phyloP scores from a whole-genome alignment of 2,888 invertebrate genomes.

The Drosophila gaucha region DNA sequence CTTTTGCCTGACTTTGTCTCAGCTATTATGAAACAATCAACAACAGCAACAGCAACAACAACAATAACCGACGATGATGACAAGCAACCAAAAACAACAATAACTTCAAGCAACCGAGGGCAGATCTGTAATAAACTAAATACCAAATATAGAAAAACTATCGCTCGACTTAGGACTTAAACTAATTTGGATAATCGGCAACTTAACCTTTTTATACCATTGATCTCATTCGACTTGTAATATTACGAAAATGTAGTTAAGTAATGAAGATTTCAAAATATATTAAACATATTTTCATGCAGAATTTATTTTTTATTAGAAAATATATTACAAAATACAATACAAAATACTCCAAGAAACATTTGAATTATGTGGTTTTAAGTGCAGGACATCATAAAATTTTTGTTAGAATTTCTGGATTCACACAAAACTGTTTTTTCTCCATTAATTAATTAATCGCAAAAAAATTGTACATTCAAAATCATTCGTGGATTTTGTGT shows the following conservation, averaged over 20 bases:
- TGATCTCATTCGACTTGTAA: not conserved
- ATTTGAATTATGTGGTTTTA: too few relatives aligned
- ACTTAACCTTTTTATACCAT: not conserved
- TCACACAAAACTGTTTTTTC: too few relatives aligned
- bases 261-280: too few relatives aligned
- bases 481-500: not conserved
- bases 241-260: too few relatives aligned
- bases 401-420: too few relatives aligned
- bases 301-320: too few relatives aligned
- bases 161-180: not conserved
- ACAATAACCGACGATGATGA: constrained; percentile 52
- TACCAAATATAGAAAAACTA: constrained; percentile 1
- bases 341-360: too few relatives aligned
- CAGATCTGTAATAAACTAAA: constrained; percentile 11
- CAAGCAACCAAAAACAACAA: constrained; percentile 48
- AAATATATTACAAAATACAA: too few relatives aligned
- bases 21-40: constrained; percentile 78
- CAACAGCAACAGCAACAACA: constrained; percentile 50
- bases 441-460: too few relatives aligned
- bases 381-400: too few relatives aligned
- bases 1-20: constrained; percentile 66
- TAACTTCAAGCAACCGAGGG: constrained; percentile 38
- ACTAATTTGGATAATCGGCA: not conserved
- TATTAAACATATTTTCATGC: too few relatives aligned
- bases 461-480: not conserved